phyloP scores from a whole-genome alignment of 2,797 vertebrate genomes.

The Aythya fuligula region DNA sequence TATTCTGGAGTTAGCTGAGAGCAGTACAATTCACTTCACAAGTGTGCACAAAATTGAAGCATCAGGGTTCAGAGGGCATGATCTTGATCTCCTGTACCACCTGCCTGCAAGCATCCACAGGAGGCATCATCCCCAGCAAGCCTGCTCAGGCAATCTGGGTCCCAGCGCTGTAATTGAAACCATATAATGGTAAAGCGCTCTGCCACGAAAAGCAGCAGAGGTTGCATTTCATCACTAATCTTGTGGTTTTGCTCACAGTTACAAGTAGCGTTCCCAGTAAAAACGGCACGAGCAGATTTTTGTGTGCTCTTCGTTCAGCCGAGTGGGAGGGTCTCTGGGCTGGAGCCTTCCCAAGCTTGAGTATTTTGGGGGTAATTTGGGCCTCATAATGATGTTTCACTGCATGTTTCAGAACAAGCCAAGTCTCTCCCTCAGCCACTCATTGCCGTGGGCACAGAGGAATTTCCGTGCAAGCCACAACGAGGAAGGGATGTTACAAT shows the following conservation, averaged over 20 bases:
- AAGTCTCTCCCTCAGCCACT: neutral
- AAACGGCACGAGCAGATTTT: neutral
- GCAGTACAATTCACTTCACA: neutral
- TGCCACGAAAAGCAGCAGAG: neutral
- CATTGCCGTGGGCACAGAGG: rapidly evolving
- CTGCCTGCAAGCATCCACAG: rapidly evolving
- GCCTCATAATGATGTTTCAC: neutral
- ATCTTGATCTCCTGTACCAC: neutral
- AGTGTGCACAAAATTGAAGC: rapidly evolving
- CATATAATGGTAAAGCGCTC: rapidly evolving
- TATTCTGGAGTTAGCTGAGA: neutral
- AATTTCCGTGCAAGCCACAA: neutral
- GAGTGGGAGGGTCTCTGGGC: rapidly evolving
- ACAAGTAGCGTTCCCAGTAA: neutral
- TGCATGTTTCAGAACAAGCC: neutral
- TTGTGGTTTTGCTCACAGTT: neutral
- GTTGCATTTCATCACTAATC: neutral
- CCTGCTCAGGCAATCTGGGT: neutral
- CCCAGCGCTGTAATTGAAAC: neutral
- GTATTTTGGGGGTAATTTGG: neutral
- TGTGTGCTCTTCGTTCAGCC: neutral
- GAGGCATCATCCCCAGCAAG: rapidly evolving
- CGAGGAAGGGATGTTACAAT: neutral
- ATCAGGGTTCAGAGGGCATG: neutral
- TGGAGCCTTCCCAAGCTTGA: neutral